phyloP scores from a whole-genome alignment of 2,888 invertebrate species.

The Arrhopalites spinosus region DNA sequence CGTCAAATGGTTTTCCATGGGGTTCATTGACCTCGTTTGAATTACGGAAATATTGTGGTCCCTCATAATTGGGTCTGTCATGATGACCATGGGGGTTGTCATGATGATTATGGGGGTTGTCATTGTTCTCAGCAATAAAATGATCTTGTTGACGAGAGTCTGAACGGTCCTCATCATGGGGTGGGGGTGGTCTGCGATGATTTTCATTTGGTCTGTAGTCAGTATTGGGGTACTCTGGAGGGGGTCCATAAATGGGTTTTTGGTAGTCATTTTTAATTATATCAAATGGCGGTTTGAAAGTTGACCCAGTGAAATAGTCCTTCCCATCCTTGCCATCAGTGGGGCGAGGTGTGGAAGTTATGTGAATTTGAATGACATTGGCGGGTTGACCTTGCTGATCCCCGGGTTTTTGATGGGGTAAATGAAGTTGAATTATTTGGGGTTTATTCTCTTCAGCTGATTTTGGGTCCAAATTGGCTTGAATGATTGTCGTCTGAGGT shows the following conservation, averaged over 20 bases:
- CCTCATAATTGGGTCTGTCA: neutral
- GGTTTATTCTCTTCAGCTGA: slow-evolving; percentile 18
- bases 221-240: slow-evolving; percentile 48
- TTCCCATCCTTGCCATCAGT: slow-evolving; percentile 31
- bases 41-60: slow-evolving; percentile 8
- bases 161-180: slow-evolving; percentile 17
- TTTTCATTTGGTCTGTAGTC: slow-evolving; percentile 48
- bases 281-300: slow-evolving; percentile 35
- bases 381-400: neutral
- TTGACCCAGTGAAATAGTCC: slow-evolving; percentile 34
- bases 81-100: neutral
- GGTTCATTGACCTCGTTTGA: slow-evolving; percentile 26
- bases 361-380: slow-evolving; percentile 38
- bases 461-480: slow-evolving; percentile 15
- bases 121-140: neutral
- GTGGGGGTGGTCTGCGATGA: neutral
- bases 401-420: slow-evolving; percentile 9
- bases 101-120: neutral
- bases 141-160: neutral
- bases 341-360: slow-evolving; percentile 30
- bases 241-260: slow-evolving; percentile 35
- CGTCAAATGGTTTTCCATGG: slow-evolving; percentile 23
- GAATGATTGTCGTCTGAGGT: slow-evolving; percentile 19
- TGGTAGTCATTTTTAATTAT: slow-evolving; percentile 3
- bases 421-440: slow-evolving; percentile 33